Percentiles rank a stretch among this genome's conserved stretches.
Evolutionary conservation across 2,888 invertebrate genomes (phyloP).

Genomic region (Lordiphosa fenestrarum): DNA sequence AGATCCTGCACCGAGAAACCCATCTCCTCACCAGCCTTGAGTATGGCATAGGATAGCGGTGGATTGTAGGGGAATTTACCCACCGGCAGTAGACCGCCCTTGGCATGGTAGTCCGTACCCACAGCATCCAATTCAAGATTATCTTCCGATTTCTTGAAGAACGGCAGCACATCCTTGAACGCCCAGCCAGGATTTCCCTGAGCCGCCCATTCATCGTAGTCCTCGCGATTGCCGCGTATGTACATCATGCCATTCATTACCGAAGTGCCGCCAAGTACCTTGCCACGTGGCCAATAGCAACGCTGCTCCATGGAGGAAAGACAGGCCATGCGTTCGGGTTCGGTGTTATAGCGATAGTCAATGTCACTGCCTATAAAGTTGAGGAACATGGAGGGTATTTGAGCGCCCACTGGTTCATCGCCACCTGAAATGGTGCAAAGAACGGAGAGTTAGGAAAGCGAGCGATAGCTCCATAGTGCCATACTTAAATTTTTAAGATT

Average conservation of each 20-base stretch:
- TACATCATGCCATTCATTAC: slow-evolving; percentile 98
- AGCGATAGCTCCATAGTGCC: too few species aligned
- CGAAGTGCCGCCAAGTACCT: slow-evolving; percentile 94
- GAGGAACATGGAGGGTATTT: slow-evolving; percentile 94
- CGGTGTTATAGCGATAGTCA: slow-evolving; percentile 93
- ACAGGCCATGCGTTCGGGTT: slow-evolving; percentile 89
- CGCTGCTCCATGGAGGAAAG: slow-evolving; percentile 84
- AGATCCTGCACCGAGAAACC: slow-evolving; percentile 89
- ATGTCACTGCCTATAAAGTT: slow-evolving; percentile 92
- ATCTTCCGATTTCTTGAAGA: slow-evolving; percentile 92
- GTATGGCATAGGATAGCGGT: slow-evolving; percentile 87
- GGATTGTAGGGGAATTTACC: slow-evolving; percentile 93
- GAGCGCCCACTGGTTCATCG: slow-evolving; percentile 93
- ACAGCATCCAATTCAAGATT: slow-evolving; percentile 86
- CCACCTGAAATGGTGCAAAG: slow-evolving; percentile 81
- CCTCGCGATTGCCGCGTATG: slow-evolving; percentile 91
- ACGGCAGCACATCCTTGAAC: slow-evolving; percentile 93
- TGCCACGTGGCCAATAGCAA: slow-evolving; percentile 93
- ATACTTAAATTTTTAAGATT: too few species aligned
- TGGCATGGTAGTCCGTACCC: slow-evolving; percentile 88
- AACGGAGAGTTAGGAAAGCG: not conserved
- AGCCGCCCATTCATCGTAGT: slow-evolving; percentile 93
- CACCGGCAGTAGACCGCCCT: slow-evolving; percentile 89
- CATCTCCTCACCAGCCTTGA: slow-evolving; percentile 89
- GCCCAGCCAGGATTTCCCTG: slow-evolving; percentile 94